These are phyloP conservation scores for Anguilla japonica DNA, from an alignment of 2,113 vertebrate genomes.

Conservation along the genomic window DNA sequence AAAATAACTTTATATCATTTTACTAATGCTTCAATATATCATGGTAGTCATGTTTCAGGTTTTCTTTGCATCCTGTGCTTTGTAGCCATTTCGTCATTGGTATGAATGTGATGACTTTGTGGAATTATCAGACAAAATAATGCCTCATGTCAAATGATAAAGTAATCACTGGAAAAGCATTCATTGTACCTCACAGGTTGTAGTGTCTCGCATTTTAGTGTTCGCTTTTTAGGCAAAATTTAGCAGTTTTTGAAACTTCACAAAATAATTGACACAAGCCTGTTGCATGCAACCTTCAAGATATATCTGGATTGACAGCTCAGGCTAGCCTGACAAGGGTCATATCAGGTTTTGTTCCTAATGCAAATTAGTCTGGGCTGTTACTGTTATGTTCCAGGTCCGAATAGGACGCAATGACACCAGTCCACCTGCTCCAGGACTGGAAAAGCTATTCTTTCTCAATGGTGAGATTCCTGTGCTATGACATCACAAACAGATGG, in stretches of 20 bases:
- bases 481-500: constrained; percentile 14
- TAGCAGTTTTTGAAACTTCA: neutral
- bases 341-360: constrained; percentile 5
- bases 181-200: neutral
- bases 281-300: constrained; percentile 9
- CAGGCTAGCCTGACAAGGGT: neutral
- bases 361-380: constrained; percentile 17
- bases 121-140: neutral
- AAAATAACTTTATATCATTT: neutral
- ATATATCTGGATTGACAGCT: constrained; percentile 1
- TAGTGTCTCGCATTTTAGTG: neutral
- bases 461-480: constrained; percentile 54
- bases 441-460: constrained; percentile 72
- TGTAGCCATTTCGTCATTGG: neutral
- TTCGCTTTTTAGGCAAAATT: neutral
- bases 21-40: neutral
- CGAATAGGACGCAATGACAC: constrained; percentile 63
- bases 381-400: constrained; percentile 61
- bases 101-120: neutral
- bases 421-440: constrained; percentile 62
- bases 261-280: constrained; percentile 56
- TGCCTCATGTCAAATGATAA: neutral
- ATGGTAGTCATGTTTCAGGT: neutral
- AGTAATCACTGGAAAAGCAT: neutral
- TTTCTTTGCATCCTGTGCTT: neutral